Evolutionary conservation across 2,888 invertebrate species (phyloP).

Genomic region (Protodeltote pygarga): DNA sequence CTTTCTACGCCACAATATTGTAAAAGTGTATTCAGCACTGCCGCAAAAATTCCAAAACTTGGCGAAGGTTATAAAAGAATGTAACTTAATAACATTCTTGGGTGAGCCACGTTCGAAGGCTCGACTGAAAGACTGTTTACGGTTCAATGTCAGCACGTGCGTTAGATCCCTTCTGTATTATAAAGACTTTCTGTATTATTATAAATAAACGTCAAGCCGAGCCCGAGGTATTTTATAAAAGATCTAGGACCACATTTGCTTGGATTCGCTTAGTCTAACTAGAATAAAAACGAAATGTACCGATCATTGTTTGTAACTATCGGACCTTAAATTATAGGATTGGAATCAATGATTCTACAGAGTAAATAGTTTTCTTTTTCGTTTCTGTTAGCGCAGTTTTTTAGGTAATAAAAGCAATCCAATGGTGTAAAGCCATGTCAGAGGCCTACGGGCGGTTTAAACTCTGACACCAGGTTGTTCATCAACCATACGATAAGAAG

Average conservation of each 20-base stretch:
- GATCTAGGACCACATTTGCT: conserved; percentile 17
- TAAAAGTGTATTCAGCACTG: conserved; percentile 54
- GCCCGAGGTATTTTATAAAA: conserved; percentile 25
- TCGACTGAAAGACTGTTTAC: conserved; percentile 53
- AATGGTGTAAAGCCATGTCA: too few species aligned
- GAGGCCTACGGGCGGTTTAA: too few species aligned
- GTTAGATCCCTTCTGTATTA: conserved; percentile 42
- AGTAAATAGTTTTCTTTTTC: conserved; percentile 1
- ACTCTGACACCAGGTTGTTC: too few species aligned
- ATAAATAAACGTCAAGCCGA: conserved; percentile 30
- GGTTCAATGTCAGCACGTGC: conserved; percentile 52
- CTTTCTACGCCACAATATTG: conserved; percentile 45
- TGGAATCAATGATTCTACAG: conserved; percentile 10
- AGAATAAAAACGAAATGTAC: conserved; percentile 10
- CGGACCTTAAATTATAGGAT: conserved; percentile 5
- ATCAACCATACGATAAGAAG: too few species aligned
- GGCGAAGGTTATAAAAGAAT: conserved; percentile 59
- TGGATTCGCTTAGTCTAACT: conserved; percentile 14
- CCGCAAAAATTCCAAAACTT: conserved; percentile 56
- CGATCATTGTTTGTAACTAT: conserved; percentile 9
- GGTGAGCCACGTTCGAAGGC: conserved; percentile 52
- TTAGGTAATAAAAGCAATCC: not conserved
- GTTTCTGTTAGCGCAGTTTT: not conserved
- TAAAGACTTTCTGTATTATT: too few species aligned
- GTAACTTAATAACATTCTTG: conserved; percentile 61